phyloP scores from a whole-genome alignment of 1,140 invertebrate genomes.

The Aphidius ervi region DNA sequence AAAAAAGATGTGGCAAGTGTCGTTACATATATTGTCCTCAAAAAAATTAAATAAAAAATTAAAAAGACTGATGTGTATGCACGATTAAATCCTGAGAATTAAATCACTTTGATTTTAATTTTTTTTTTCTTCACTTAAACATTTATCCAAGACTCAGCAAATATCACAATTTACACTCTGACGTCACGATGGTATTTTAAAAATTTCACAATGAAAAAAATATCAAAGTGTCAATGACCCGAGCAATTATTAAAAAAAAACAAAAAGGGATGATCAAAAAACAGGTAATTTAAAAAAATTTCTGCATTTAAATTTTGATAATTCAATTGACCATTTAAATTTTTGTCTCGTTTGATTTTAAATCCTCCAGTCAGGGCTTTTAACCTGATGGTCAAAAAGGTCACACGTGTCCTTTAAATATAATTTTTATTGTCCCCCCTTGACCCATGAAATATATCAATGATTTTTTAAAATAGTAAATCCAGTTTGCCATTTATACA shows the following conservation, averaged over 20 bases:
- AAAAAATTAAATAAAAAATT: slow-evolving; percentile 6
- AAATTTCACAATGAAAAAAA: slow-evolving; percentile 11
- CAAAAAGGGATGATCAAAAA: too few species aligned
- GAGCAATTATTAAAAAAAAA: not conserved
- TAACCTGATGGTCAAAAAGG: not conserved
- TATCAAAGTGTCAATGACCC: slow-evolving; percentile 15
- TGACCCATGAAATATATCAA: slow-evolving; percentile 3
- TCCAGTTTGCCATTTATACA: slow-evolving; percentile 15
- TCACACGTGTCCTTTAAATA: slow-evolving; percentile 1
- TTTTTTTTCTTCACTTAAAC: not conserved
- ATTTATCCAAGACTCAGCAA: not conserved
- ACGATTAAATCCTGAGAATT: slow-evolving; percentile 12
- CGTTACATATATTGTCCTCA: slow-evolving; percentile 9
- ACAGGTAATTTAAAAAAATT: too few species aligned
- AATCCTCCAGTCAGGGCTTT: too few species aligned
- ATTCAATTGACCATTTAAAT: too few species aligned
- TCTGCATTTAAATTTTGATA: too few species aligned
- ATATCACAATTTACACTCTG: not conserved
- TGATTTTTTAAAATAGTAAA: not conserved
- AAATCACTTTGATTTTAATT: not conserved
- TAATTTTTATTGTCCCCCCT: not conserved
- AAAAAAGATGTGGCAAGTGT: slow-evolving; percentile 12
- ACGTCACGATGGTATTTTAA: not conserved
- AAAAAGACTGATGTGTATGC: slow-evolving; percentile 5
- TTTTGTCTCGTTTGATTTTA: too few species aligned